These are phyloP conservation scores for Mythimna loreyi DNA, from an alignment of 2,888 invertebrate species.

Conservation along the genomic window DNA sequence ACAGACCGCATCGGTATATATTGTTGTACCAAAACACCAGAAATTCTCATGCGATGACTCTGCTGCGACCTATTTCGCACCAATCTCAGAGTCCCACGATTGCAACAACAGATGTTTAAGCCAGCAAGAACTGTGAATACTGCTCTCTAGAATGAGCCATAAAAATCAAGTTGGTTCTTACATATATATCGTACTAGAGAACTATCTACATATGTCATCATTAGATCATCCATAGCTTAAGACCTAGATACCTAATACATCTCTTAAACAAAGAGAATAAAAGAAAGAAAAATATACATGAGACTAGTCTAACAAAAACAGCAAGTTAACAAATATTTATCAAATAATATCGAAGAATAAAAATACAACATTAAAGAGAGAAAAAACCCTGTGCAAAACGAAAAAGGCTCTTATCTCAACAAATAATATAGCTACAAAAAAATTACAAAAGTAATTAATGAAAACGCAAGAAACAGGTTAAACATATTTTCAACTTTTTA, in stretches of 20 bases:
- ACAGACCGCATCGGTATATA: slow-evolving; percentile 55
- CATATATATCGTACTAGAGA: background rate
- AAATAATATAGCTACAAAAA: background rate
- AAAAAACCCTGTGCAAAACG: no score
- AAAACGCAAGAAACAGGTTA: background rate
- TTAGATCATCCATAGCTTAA: slow-evolving; percentile 1
- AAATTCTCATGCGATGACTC: slow-evolving; percentile 62
- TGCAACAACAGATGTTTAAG: slow-evolving; percentile 63
- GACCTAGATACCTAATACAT: background rate
- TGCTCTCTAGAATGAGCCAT: slow-evolving; percentile 36
- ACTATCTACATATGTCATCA: background rate
- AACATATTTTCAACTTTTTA: background rate
- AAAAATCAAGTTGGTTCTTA: slow-evolving; percentile 32
- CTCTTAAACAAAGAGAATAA: no score
- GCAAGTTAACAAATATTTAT: no score
- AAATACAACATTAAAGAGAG: no score
- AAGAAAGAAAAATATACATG: no score
- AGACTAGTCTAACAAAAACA: no score
- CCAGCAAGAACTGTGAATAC: slow-evolving; percentile 55
- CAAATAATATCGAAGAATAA: no score
- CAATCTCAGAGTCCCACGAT: slow-evolving; percentile 59
- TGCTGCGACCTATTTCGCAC: slow-evolving; percentile 66
- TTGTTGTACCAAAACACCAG: slow-evolving; percentile 56
- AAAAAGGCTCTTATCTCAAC: no score
- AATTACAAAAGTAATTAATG: background rate